These are phyloP conservation scores for Gymnogyps californianus DNA, from an alignment of 2,113 vertebrate genomes.

Conservation along the genomic window DNA sequence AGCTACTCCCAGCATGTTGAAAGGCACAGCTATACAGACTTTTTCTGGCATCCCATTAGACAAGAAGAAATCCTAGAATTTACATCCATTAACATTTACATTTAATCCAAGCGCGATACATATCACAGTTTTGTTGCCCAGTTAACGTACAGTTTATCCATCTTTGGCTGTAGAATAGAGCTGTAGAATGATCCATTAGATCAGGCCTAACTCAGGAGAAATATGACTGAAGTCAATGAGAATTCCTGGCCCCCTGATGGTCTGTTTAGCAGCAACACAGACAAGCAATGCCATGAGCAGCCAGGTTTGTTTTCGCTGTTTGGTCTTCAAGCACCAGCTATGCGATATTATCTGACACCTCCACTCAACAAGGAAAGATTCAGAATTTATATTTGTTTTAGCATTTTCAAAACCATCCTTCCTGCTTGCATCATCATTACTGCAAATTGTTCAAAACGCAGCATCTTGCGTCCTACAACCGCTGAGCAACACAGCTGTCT, in stretches of 20 bases:
- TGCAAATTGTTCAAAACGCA: not conserved
- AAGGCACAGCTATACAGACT: not conserved
- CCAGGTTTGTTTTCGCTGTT: not conserved
- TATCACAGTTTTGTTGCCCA: not conserved
- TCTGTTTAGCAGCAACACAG: not conserved
- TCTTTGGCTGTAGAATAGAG: not conserved
- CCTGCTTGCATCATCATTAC: not conserved
- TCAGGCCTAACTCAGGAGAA: not conserved
- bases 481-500: not conserved
- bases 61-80: not conserved
- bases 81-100: not conserved
- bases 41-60: not conserved
- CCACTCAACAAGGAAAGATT: not conserved
- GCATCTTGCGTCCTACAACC: not conserved
- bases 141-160: not conserved
- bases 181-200: not conserved
- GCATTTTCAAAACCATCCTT: not conserved
- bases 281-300: not conserved
- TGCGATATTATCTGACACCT: not conserved
- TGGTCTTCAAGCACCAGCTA: not conserved
- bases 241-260: not conserved
- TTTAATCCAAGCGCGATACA: not conserved
- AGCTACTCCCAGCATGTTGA: not conserved
- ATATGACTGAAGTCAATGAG: not conserved
- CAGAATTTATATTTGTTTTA: not conserved